Evolutionary conservation across 2,797 vertebrate genomes (phyloP).

Genomic region (Xiphophorus birchmanni): DNA sequence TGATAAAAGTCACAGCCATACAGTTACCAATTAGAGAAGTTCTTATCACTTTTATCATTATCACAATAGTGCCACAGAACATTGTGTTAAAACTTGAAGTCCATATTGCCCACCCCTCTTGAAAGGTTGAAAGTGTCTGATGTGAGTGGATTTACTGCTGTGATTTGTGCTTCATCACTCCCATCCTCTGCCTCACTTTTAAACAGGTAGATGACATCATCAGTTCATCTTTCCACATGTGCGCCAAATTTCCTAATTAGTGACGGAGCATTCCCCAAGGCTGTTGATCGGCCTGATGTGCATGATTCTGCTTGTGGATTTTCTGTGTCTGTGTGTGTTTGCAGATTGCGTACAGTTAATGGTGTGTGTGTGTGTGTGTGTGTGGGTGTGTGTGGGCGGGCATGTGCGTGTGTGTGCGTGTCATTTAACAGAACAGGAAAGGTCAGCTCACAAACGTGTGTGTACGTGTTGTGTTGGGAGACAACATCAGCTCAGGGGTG

Average conservation of each 20-base stretch:
- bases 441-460: slow-evolving; percentile 21
- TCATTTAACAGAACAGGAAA: slow-evolving; percentile 34
- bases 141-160: slow-evolving; percentile 15
- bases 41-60: too few relatives aligned
- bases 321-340: slow-evolving; percentile 16
- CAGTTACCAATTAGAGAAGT: too few relatives aligned
- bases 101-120: too few relatives aligned
- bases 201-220: slow-evolving; percentile 46
- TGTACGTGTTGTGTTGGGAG: slow-evolving; percentile 20
- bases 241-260: slow-evolving; percentile 52
- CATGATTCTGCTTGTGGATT: slow-evolving; percentile 7
- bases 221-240: slow-evolving; percentile 28
- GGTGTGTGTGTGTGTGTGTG: slow-evolving; percentile 26
- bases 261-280: slow-evolving; percentile 31
- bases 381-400: not conserved
- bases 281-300: slow-evolving; percentile 41
- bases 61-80: too few relatives aligned
- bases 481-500: slow-evolving; percentile 40
- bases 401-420: slow-evolving; percentile 27
- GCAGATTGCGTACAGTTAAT: slow-evolving; percentile 20
- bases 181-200: slow-evolving; percentile 8
- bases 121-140: not conserved
- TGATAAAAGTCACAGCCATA: too few relatives aligned
- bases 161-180: not conserved
- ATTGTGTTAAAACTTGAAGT: too few relatives aligned